Percentiles rank a stretch among this genome's conserved stretches.
Evolutionary conservation across 1,140 invertebrate species (phyloP).

Genomic region (Ridgeia piscesae): DNA sequence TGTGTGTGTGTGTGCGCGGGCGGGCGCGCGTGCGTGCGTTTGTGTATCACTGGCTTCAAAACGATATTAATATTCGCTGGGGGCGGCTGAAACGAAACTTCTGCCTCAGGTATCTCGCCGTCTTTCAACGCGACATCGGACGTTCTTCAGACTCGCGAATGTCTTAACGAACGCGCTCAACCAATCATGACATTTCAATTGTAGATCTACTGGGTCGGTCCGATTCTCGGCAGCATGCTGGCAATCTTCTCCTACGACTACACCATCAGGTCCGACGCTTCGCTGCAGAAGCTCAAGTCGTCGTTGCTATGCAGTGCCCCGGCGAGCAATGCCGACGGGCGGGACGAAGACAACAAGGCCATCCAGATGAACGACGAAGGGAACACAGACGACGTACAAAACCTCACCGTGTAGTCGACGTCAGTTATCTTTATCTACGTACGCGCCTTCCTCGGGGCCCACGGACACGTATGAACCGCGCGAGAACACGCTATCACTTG

Average conservation of each 20-base stretch:
- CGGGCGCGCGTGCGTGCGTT: too few species aligned
- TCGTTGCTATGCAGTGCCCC: not conserved
- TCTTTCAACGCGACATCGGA: too few species aligned
- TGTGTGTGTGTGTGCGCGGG: too few species aligned
- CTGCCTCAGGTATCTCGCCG: too few species aligned
- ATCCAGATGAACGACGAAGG: not conserved
- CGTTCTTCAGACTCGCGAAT: too few species aligned
- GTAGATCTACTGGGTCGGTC: conserved; percentile 84
- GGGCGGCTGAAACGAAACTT: too few species aligned
- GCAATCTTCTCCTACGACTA: conserved; percentile 73
- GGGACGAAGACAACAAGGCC: not conserved
- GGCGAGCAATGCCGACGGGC: not conserved
- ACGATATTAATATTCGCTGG: too few species aligned
- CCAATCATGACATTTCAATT: conserved; percentile 32
- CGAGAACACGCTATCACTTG: not conserved
- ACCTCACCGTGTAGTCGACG: not conserved
- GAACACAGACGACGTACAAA: not conserved
- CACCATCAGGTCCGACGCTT: conserved; percentile 2
- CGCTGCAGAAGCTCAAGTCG: not conserved
- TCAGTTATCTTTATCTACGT: not conserved
- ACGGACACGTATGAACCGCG: not conserved
- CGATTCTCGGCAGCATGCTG: conserved; percentile 71
- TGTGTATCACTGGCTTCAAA: too few species aligned
- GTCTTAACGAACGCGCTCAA: not conserved
- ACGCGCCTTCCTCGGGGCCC: not conserved